Percentiles rank a stretch among this genome's conserved stretches.
These are phyloP conservation scores for Herpetotheres cachinnans DNA, from an alignment of 2,113 vertebrate species.

Conservation along the genomic window DNA sequence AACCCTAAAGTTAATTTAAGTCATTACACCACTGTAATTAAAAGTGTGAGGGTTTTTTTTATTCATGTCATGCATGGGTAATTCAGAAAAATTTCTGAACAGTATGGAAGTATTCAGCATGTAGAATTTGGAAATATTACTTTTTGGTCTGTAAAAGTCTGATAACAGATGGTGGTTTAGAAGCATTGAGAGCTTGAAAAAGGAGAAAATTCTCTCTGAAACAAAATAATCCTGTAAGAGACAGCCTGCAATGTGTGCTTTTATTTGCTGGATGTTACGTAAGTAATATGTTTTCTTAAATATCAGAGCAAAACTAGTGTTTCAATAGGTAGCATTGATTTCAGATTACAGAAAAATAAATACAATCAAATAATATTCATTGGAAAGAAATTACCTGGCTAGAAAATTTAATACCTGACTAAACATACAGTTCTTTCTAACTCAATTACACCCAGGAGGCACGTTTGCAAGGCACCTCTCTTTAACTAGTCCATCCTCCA, in stretches of 20 bases:
- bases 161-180: background rate
- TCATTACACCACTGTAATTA: conserved; percentile 3
- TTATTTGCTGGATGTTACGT: background rate
- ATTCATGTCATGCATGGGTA: background rate
- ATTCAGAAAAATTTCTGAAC: background rate
- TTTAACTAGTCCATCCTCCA: background rate
- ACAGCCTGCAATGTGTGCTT: background rate
- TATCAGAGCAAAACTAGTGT: background rate
- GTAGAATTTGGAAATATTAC: background rate
- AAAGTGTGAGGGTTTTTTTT: conserved; percentile 11
- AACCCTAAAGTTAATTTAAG: conserved; percentile 23
- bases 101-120: background rate
- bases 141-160: background rate
- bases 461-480: background rate
- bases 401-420: background rate
- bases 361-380: background rate
- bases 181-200: background rate
- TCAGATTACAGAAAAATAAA: background rate
- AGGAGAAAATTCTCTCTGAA: background rate
- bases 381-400: background rate
- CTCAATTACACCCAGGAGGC: background rate
- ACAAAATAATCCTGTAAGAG: background rate
- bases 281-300: background rate
- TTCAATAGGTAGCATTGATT: background rate
- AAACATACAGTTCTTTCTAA: background rate